Conservation (phyloP, 2,797 vertebrate genomes). For the Hirundo rustica region DNA sequence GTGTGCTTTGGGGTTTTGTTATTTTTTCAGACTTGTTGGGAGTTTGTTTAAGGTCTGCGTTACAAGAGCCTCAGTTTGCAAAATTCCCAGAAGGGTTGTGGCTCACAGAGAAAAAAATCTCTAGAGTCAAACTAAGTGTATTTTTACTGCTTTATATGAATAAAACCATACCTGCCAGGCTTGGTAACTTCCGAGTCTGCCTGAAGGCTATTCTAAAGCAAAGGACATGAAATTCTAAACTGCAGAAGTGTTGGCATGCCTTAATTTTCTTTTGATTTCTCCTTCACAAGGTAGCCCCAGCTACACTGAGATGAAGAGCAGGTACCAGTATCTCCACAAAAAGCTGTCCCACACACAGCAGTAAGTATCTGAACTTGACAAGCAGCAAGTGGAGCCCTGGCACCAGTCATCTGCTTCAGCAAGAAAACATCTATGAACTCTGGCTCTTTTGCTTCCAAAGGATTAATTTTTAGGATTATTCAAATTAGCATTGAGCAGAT, state of each 20-base stretch:
- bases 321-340: slow-evolving; percentile 92
- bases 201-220: background rate
- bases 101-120: background rate
- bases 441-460: background rate
- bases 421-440: no score
- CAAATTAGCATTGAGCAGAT: background rate
- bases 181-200: background rate
- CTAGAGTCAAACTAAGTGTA: background rate
- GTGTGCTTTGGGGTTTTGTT: no score
- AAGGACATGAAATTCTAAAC: background rate
- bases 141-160: background rate
- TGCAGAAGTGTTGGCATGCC: background rate
- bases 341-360: slow-evolving; percentile 81
- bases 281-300: slow-evolving; percentile 82
- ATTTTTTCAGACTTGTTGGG: no score
- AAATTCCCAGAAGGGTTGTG: background rate
- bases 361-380: background rate
- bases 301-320: slow-evolving; percentile 87
- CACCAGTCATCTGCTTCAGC: background rate
- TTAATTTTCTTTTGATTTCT: background rate
- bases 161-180: no score
- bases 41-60: no score
- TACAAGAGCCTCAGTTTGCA: background rate
- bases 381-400: background rate
- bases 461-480: background rate